These are phyloP conservation scores for Leptoteleia sp. DNA, from an alignment of 1,140 invertebrate genomes.

Conservation along the genomic window DNA sequence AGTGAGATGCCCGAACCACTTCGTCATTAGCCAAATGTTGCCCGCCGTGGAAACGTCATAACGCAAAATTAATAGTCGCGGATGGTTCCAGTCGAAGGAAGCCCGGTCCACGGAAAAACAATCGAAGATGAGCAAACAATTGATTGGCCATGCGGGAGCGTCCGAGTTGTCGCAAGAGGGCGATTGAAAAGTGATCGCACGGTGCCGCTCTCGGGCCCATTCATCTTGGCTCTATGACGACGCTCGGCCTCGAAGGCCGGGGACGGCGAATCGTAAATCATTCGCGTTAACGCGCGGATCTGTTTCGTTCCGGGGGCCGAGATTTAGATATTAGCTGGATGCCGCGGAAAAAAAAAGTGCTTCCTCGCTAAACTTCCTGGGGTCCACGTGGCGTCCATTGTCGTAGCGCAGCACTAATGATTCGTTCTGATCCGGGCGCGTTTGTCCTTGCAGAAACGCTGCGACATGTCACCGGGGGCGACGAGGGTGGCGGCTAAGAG, in stretches of 20 bases:
- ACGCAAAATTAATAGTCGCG: constrained; percentile 39
- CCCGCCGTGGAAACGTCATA: constrained; percentile 18
- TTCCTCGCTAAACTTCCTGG: constrained; percentile 71
- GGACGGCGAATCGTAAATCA: constrained; percentile 74
- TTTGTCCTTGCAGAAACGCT: constrained; percentile 42
- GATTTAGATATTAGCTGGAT: constrained; percentile 75
- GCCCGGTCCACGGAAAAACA: constrained; percentile 31
- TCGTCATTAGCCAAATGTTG: constrained; percentile 7
- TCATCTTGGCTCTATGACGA: constrained; percentile 42
- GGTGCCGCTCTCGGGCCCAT: constrained; percentile 30
- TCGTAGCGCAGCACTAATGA: constrained; percentile 71
- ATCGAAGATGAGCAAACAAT: constrained; percentile 51
- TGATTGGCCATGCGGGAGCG: constrained; percentile 41
- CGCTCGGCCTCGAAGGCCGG: not conserved
- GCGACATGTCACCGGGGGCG: constrained; percentile 30
- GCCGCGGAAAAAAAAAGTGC: constrained; percentile 68
- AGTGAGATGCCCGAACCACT: not conserved
- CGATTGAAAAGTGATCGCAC: constrained; percentile 46
- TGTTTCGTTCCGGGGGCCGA: constrained; percentile 71
- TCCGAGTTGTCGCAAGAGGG: constrained; percentile 31
- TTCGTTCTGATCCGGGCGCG: constrained; percentile 73
- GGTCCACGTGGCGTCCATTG: constrained; percentile 68
- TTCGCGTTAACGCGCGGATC: constrained; percentile 69
- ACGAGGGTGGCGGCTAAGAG: constrained; percentile 47
- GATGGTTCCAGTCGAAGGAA: constrained; percentile 1